Base-by-base conservation (phyloP, 37 sponge, comb jelly and placozoan species). In the Bolinopsis microptera region DNA sequence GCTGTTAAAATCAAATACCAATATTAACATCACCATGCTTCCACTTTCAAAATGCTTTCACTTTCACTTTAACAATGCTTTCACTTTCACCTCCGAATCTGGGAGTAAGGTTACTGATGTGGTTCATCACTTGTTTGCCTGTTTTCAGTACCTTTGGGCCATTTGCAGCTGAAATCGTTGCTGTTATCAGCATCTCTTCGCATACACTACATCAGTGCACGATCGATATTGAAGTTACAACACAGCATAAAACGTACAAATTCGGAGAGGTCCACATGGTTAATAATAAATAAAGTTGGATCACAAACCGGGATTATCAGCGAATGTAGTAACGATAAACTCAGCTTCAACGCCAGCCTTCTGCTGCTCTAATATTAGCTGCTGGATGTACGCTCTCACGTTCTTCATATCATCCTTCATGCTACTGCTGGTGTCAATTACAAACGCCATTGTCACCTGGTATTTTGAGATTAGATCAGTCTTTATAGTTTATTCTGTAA, bases 401-500 rank as follows among this genome's bases (percentile, higher is more conserved):
- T 80, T 24, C 1, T 8, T 9, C 37, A 80, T 80, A 37, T 80
- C 82, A 37, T 80, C 22, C 24, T 35, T 1, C 82, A 80, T 80
- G 38, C 38, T 36, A 22, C 82, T 80, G 38, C 82, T 80, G 8
- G 82, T 80, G 82, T 80, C 82, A 1, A 80, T 34, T 27, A 80
- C 82, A 80, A 80, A 80, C 37, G 82, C 82, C 35, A 80, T 80
- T 9, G 22, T 34, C 5, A 80, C 82, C 82, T 80, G 82, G 26
- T n/a, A n/a, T n/a, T 18, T 9, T 9, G 68, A 18, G 9, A 18
- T 18, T n/a, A n/a, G n/a, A n/a, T n/a, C n/a, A n/a, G n/a, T n/a
- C n/a, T n/a, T n/a, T n/a, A n/a, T n/a, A n/a, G n/a, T n/a, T n/a
- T n/a, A n/a, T n/a, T n/a, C n/a, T n/a, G n/a, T n/a, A n/a, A n/a